These are phyloP conservation scores for Ispidina picta DNA, from an alignment of 2,797 vertebrate species.

Conservation along the genomic window DNA sequence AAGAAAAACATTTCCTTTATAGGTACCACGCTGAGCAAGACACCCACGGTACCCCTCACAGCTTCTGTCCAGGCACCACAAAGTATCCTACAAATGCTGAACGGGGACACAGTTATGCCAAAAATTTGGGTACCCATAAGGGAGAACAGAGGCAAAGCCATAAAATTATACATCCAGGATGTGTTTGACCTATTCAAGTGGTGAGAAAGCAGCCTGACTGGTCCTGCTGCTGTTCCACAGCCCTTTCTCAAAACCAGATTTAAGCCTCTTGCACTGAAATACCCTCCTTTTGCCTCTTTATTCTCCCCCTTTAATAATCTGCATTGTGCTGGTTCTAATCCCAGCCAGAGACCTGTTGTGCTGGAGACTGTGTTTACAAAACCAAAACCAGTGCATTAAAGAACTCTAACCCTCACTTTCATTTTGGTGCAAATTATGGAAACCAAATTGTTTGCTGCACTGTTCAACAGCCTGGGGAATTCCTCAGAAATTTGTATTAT, in stretches of 20 bases:
- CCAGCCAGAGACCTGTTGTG: not conserved
- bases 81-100: not conserved
- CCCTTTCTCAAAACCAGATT: not conserved
- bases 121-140: not conserved
- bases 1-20: not conserved
- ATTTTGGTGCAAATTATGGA: constrained; percentile 7
- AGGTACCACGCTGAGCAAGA: not conserved
- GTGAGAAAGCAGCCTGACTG: not conserved
- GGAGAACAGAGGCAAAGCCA: not conserved
- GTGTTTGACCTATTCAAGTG: not conserved
- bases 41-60: not conserved
- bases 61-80: not conserved
- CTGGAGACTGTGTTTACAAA: not conserved
- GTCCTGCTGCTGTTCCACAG: not conserved
- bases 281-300: not conserved
- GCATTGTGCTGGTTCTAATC: constrained; percentile 2
- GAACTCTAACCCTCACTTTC: constrained; percentile 4
- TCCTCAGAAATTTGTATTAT: not conserved
- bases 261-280: constrained; percentile 17
- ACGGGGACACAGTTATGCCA: not conserved
- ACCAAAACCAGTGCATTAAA: not conserved
- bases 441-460: not conserved
- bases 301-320: constrained; percentile 19
- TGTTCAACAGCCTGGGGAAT: not conserved
- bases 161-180: not conserved